These are phyloP conservation scores for Empis stercorea DNA, from an alignment of 2,888 invertebrate genomes.

Conservation along the genomic window DNA sequence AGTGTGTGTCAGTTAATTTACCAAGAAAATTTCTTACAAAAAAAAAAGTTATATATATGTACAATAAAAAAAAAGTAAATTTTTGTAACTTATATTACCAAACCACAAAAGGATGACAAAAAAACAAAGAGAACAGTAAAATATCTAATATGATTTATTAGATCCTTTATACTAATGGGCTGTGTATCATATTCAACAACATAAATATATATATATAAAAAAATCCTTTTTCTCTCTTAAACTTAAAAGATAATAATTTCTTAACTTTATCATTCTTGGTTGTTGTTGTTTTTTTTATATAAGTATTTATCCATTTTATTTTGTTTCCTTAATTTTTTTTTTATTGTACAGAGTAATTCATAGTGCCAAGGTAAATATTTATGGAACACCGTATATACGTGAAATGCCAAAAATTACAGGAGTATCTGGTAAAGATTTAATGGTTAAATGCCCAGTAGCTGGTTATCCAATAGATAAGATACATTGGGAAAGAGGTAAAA, in stretches of 20 bases:
- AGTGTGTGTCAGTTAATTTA: no score
- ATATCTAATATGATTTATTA: background rate
- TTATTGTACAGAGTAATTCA: conserved; percentile 45
- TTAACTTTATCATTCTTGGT: no score
- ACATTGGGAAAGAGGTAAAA: conserved; percentile 81
- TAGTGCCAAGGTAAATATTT: conserved; percentile 76
- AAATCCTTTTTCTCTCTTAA: no score
- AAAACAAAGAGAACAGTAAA: no score
- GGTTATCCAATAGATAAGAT: conserved; percentile 79
- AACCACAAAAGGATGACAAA: no score
- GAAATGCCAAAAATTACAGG: conserved; percentile 82
- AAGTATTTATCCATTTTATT: no score
- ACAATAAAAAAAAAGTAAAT: no score
- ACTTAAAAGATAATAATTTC: no score
- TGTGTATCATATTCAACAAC: background rate
- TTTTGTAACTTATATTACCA: no score
- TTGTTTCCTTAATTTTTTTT: conserved; percentile 3
- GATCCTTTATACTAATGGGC: background rate
- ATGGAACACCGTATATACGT: conserved; percentile 72
- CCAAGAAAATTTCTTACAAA: no score
- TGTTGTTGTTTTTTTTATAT: conserved; percentile 10
- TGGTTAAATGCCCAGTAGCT: conserved; percentile 80
- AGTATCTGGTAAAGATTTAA: conserved; percentile 68
- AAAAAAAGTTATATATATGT: no score
- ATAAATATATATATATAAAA: no score